Percentiles rank a stretch among this genome's conserved stretches.
Evolutionary conservation across 2,888 invertebrate genomes (phyloP).

Genomic region (Scaptomyza tumidula): DNA sequence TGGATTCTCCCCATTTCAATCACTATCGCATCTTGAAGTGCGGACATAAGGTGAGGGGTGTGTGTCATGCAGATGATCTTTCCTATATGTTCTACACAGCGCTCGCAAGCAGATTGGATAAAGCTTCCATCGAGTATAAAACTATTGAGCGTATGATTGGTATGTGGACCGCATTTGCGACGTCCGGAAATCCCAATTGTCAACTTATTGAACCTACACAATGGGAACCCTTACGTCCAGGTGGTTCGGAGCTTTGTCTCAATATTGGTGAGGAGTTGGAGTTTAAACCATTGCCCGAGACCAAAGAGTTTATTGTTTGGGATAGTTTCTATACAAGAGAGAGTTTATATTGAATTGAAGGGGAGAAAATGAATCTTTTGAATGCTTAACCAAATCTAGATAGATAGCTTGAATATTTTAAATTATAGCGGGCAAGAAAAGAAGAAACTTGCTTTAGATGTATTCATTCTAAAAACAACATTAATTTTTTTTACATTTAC

Average conservation of each 20-base stretch:
- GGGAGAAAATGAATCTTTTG: too few species aligned
- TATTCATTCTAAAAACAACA: too few species aligned
- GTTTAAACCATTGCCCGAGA: conserved; percentile 75
- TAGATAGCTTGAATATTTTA: too few species aligned
- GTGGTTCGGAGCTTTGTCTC: conserved; percentile 67
- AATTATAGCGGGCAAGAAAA: too few species aligned
- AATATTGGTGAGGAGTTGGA: conserved; percentile 79
- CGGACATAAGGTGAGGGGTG: conserved; percentile 74
- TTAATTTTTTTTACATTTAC: too few species aligned
- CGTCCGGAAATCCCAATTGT: conserved; percentile 81
- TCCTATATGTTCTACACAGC: conserved; percentile 82
- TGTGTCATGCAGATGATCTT: conserved; percentile 83
- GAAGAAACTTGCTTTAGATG: too few species aligned
- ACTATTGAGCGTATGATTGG: conserved; percentile 82
- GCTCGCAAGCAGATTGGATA: conserved; percentile 61
- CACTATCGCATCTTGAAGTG: conserved; percentile 78
- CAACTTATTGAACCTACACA: conserved; percentile 61
- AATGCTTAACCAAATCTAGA: not conserved
- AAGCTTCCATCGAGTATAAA: conserved; percentile 71
- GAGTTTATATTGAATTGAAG: conserved; percentile 44
- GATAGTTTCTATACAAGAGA: conserved; percentile 74
- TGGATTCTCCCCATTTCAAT: conserved; percentile 82
- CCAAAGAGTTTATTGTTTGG: conserved; percentile 75
- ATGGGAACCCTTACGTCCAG: conserved; percentile 70
- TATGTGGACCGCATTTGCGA: conserved; percentile 82